Base-by-base conservation (phyloP, 1,140 invertebrate species). In the Pseudachorutes palmiensis region DNA sequence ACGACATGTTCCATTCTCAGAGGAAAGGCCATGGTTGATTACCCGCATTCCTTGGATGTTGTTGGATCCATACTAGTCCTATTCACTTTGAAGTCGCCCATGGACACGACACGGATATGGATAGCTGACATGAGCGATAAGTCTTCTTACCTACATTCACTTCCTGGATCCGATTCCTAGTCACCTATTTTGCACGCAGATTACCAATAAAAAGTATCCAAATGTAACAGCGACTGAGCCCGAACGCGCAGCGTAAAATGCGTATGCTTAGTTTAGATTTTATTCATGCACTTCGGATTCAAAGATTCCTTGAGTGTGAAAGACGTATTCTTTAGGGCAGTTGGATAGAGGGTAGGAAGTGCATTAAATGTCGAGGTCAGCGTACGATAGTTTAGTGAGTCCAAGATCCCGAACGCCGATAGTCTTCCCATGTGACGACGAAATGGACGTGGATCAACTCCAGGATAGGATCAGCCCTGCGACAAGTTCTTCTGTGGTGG, bases 381-480 rank as follows among this genome's bases (percentile, higher is more conserved):
- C 26, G 2, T 70, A 66, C 57, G 49, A 74, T 26, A 74, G 65
- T 59, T 48, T 74, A 48, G 71, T 74, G 19, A 71, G 70, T 61
- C 72, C 72, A 57, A 68, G 72, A 64, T 74, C 72, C 59, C 67
- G 72, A 63, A 65, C 64, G 30, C 70, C 72, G 1, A 71, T 74
- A 22, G 68, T 70, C 24, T 65, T 70, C 26, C 33, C 68, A 1
- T 65, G 31, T 33, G 67, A 67, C 45, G 61, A 66, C 0, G 70
- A 72, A 26, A 55, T 55, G 1, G 62, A 69, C 12, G 70, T 62
- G 2, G 70, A 71, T 3, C 26, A 22, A 26, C n/a, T 5, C 36
- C 22, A 22, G 14, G 59, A 57, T 5, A n/a, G 22, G n/a, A n/a
- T n/a, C n/a, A n/a, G n/a, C n/a, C n/a, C n/a, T n/a, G n/a, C n/a